Percentiles rank a stretch among this genome's conserved stretches.
These are phyloP conservation scores for Crotalus tigris DNA, from an alignment of 2,113 vertebrate species.

Conservation along the genomic window DNA sequence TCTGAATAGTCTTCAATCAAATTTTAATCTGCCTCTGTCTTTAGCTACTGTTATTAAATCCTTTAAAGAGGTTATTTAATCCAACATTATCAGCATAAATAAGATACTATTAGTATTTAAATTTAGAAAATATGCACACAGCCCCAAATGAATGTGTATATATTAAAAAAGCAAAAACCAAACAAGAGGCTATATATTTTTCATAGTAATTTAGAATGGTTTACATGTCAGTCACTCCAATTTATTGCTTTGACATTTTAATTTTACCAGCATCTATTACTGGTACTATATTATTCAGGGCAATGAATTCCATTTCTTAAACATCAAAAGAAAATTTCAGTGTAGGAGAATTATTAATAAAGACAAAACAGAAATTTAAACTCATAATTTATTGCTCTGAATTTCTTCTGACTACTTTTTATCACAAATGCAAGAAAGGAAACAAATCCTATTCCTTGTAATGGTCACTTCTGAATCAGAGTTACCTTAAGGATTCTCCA, in stretches of 20 bases:
- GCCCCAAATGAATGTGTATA: slow-evolving; percentile 34
- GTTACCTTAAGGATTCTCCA: neutral
- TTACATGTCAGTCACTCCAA: slow-evolving; percentile 50
- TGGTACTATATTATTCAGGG: slow-evolving; percentile 30
- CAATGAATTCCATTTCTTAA: slow-evolving; percentile 33
- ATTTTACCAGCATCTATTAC: slow-evolving; percentile 43
- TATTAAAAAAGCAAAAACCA: slow-evolving; percentile 46
- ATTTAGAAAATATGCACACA: slow-evolving; percentile 52
- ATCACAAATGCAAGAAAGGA: slow-evolving; percentile 11
- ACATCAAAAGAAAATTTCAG: slow-evolving; percentile 41
- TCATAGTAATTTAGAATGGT: slow-evolving; percentile 30
- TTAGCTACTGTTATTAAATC: slow-evolving; percentile 44
- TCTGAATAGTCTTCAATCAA: slow-evolving; percentile 44
- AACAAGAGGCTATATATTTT: slow-evolving; percentile 35
- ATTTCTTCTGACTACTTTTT: slow-evolving; percentile 5
- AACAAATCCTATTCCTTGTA: slow-evolving; percentile 16
- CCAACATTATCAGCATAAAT: slow-evolving; percentile 39
- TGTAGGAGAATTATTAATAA: slow-evolving; percentile 34
- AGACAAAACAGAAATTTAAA: slow-evolving; percentile 36
- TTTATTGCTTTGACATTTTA: slow-evolving; percentile 63
- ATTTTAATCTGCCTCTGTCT: slow-evolving; percentile 55
- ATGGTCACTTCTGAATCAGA: neutral
- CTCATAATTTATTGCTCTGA: slow-evolving; percentile 28
- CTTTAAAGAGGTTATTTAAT: slow-evolving; percentile 45
- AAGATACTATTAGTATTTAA: slow-evolving; percentile 46